Conservation (phyloP, 2,113 vertebrate species). For the Lagopus leucura region DNA sequence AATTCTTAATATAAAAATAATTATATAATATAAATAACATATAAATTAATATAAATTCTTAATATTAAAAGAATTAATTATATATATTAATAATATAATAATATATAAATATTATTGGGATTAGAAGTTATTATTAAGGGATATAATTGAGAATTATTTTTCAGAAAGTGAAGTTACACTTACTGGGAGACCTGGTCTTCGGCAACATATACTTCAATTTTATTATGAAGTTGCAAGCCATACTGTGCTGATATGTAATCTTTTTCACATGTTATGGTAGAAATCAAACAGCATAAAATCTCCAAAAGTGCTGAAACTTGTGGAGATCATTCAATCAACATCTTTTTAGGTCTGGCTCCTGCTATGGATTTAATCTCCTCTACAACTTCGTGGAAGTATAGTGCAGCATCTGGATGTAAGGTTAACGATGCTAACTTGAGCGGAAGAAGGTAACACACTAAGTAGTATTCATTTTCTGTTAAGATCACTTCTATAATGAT, state of each 20-base stretch:
- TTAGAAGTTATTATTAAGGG: background rate
- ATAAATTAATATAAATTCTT: too few species aligned
- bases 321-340: rapidly evolving
- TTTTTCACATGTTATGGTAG: background rate
- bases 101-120: too few species aligned
- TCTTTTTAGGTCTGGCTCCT: background rate
- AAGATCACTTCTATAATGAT: background rate
- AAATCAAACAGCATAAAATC: background rate
- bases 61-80: too few species aligned
- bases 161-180: background rate
- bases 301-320: background rate
- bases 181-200: background rate
- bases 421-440: background rate
- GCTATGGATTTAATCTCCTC: background rate
- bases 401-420: background rate
- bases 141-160: background rate
- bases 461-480: background rate
- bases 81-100: too few species aligned
- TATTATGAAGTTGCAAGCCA: background rate
- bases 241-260: background rate
- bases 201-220: background rate
- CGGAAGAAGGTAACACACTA: background rate
- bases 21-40: too few species aligned
- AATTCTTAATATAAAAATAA: too few species aligned
- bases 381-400: background rate